phyloP scores from a whole-genome alignment of 2,113 vertebrate genomes.

The Eubucco bourcierii region DNA sequence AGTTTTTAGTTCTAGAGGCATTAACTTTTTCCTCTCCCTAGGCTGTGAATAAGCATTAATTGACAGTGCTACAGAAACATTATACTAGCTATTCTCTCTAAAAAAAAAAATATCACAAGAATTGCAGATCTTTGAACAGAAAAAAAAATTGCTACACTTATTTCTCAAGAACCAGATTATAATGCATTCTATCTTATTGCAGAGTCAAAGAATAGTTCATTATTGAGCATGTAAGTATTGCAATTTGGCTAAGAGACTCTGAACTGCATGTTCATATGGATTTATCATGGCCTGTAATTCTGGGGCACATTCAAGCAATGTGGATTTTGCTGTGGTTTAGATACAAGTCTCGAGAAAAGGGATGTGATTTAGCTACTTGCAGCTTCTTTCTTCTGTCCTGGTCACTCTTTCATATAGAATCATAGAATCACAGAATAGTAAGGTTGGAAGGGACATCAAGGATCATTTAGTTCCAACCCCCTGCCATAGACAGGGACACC shows the following conservation, averaged over 20 bases:
- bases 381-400: not conserved
- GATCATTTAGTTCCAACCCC: too few species aligned
- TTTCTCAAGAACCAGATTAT: not conserved
- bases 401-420: not conserved
- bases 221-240: not conserved
- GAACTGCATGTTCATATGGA: not conserved
- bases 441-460: too few species aligned
- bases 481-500: too few species aligned
- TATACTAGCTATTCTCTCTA: too few species aligned
- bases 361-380: not conserved
- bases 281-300: not conserved
- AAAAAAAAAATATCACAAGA: not conserved
- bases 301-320: not conserved
- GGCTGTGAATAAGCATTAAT: not conserved
- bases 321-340: not conserved
- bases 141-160: not conserved
- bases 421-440: too few species aligned
- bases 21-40: not conserved
- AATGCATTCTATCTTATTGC: not conserved
- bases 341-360: not conserved
- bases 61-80: not conserved
- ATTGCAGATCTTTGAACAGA: not conserved
- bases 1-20: fast-evolving
- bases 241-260: not conserved
- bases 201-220: not conserved